Evolutionary conservation across 2,888 invertebrate genomes (phyloP), one percentile per base, ranked within the genome.

Genomic region (Nyleta sp.): DNA sequence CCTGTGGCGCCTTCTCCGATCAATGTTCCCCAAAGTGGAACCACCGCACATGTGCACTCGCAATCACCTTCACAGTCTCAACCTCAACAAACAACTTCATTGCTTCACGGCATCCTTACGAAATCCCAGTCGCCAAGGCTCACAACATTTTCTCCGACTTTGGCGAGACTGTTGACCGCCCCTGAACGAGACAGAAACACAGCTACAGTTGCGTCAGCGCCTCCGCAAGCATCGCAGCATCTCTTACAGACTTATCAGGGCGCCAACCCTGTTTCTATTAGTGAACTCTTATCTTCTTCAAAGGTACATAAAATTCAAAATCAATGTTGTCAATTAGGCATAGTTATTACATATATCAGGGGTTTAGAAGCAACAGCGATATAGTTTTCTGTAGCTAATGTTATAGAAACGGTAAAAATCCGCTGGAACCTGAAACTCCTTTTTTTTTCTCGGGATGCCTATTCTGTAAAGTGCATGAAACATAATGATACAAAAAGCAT

Each of bases 151-250:
- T 95, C 96, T 85, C 96, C 96, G 81, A 96, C 96, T 84, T 92
- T 96, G 91, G 96, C 96, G 82, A 93, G 95, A 91, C 93, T 96
- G 83, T 92, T 96, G 85, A 96, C 96, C 81, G 95, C 95, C 74
- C 92, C 92, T 6, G 92, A 92, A 80, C 86, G 91, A 81, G 90
- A 90, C 38, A 84, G 90, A 83, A 88, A 79, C 59, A 83, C 86
- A 33, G 83, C 90, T 0, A 81, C 87, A n/a, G 81, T 87, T 2
- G 83, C 86, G 24, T 82, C 87, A 0, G 80, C 86, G 33, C 81
- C 87, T 28, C 84, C 86, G 33, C 86, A 87, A 28, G 82, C 87
- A 42, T 84, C 87, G 11, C 90, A 90, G 67, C 89, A 90, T 80
- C 81, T 89, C 80, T 80, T 89, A 57, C 90, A 90, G 64, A 82